Percentiles rank a stretch among this genome's conserved stretches.
phyloP scores from a whole-genome alignment of 2,888 invertebrate species.

The Diadegma fenestrale region DNA sequence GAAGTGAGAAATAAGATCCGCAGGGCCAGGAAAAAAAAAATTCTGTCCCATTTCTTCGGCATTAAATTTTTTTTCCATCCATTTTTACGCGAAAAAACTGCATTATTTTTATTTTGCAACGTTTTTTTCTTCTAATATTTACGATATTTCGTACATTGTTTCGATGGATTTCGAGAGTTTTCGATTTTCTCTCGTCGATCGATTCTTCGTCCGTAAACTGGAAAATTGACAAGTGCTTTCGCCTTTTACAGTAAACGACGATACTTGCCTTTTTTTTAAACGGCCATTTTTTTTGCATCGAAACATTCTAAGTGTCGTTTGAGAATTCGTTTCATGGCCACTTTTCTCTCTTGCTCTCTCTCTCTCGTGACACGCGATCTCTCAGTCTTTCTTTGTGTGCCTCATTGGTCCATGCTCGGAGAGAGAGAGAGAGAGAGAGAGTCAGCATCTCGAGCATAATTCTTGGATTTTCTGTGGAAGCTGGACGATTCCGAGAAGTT shows the following conservation, averaged over 20 bases:
- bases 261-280: neutral
- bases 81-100: neutral
- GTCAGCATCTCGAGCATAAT: constrained; percentile 70
- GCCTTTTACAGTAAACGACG: neutral
- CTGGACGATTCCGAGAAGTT: constrained; percentile 67
- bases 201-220: neutral
- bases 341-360: constrained; percentile 25
- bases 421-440: constrained; percentile 36
- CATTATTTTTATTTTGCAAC: neutral
- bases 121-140: neutral
- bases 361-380: constrained; percentile 64
- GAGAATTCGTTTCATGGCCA: constrained; percentile 66
- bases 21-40: neutral
- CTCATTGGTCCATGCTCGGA: constrained; percentile 61
- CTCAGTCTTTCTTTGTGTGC: constrained; percentile 70
- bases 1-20: constrained; percentile 31
- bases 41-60: neutral
- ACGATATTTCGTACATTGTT: neutral
- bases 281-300: constrained; percentile 39
- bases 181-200: neutral
- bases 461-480: constrained; percentile 74
- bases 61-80: neutral
- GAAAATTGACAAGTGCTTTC: neutral
- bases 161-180: neutral
- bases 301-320: constrained; percentile 64